Evolutionary conservation across 2,888 invertebrate genomes (phyloP).

Genomic region (Lochmaea capreae): DNA sequence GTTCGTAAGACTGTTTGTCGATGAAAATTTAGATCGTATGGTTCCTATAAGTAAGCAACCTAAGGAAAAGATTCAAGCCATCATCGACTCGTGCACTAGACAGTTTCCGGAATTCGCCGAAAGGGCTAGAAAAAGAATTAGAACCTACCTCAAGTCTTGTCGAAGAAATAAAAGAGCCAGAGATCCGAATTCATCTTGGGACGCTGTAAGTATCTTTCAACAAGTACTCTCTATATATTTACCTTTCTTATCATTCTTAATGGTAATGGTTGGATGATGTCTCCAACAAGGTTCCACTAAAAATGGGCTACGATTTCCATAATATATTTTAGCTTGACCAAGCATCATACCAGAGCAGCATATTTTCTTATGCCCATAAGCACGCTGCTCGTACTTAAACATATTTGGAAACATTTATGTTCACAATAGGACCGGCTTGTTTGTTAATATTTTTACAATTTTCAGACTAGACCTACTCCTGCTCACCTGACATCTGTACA

Average conservation of each 20-base stretch:
- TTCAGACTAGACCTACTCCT: slow-evolving; percentile 91
- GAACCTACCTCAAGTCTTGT: slow-evolving; percentile 96
- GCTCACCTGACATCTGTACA: slow-evolving; percentile 97
- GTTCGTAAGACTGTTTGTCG: slow-evolving; percentile 97
- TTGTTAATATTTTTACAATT: not conserved
- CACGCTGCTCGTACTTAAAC: no score
- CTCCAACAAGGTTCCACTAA: no score
- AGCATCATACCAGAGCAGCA: no score
- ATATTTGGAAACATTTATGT: no score
- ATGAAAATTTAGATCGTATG: slow-evolving; percentile 95
- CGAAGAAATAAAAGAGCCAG: slow-evolving; percentile 92
- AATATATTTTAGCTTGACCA: no score
- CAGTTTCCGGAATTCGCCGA: slow-evolving; percentile 98
- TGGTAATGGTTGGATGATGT: no score
- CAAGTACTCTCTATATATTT: no score
- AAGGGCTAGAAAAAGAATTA: slow-evolving; percentile 91
- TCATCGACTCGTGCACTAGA: slow-evolving; percentile 95
- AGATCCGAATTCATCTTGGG: slow-evolving; percentile 85
- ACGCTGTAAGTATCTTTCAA: slow-evolving; percentile 76
- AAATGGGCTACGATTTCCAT: no score
- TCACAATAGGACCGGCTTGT: no score
- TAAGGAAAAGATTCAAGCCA: slow-evolving; percentile 97
- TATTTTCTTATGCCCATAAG: no score
- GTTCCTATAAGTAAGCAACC: slow-evolving; percentile 98
- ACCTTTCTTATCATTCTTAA: no score